phyloP scores from a whole-genome alignment of 1,140 invertebrate species.

The Lerema accius region DNA sequence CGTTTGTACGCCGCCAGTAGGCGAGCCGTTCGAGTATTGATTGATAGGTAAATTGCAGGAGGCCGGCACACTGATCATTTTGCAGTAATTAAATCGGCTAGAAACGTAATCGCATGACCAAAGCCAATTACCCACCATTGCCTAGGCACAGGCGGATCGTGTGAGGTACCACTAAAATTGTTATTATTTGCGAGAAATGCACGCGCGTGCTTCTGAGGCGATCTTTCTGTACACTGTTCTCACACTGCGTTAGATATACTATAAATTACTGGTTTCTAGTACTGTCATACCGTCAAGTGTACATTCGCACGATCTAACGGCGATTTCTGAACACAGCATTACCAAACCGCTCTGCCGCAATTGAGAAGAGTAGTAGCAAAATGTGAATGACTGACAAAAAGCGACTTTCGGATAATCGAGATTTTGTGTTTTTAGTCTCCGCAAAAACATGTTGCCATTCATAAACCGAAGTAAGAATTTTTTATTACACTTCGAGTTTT shows the following conservation, averaged over 20 bases:
- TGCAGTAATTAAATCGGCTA: constrained; percentile 82
- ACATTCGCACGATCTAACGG: constrained; percentile 10
- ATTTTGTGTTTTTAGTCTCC: constrained; percentile 23
- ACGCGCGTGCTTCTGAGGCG: constrained; percentile 55
- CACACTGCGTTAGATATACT: constrained; percentile 17
- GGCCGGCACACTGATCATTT: constrained; percentile 79
- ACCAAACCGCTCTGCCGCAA: constrained; percentile 8
- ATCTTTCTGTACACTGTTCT: constrained; percentile 40
- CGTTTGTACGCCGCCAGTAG: constrained; percentile 47
- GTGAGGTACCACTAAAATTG: constrained; percentile 70
- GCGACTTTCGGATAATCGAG: constrained; percentile 33
- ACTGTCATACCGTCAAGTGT: constrained; percentile 10
- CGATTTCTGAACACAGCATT: constrained; percentile 4
- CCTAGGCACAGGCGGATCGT: constrained; percentile 70
- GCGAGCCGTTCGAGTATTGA: constrained; percentile 59
- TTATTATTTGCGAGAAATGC: constrained; percentile 73
- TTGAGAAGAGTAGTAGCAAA: constrained; percentile 17
- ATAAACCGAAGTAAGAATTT: constrained; percentile 27
- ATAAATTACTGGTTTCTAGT: constrained; percentile 20
- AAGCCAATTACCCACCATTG: constrained; percentile 75
- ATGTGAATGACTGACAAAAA: constrained; percentile 30
- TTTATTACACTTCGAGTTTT: constrained; percentile 20
- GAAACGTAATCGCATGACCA: constrained; percentile 82
- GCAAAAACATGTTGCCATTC: constrained; percentile 28
- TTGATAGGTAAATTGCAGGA: constrained; percentile 82